These are phyloP conservation scores for Eupeodes luniger DNA, from an alignment of 2,888 invertebrate genomes.

Conservation along the genomic window DNA sequence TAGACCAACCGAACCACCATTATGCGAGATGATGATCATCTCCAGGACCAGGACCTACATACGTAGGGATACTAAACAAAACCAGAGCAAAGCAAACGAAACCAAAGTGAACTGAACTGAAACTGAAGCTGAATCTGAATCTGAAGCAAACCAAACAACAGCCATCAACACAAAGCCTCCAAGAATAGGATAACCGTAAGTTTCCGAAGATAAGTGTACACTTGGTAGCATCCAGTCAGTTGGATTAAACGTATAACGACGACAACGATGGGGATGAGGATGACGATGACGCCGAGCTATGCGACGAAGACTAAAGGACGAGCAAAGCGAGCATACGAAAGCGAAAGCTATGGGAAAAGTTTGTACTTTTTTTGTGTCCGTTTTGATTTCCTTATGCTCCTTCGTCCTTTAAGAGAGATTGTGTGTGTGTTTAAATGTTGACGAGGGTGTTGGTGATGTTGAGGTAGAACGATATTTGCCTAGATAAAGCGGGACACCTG, in stretches of 20 bases:
- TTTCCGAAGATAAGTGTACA: conserved; percentile 57
- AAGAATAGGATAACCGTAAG: conserved; percentile 67
- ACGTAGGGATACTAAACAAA: background rate
- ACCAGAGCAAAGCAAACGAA: background rate
- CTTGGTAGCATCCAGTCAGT: conserved; percentile 44
- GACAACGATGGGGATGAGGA: background rate
- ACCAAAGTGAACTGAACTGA: background rate
- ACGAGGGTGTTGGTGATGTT: conserved; percentile 13
- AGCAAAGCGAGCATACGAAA: background rate
- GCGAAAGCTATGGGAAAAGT: conserved; percentile 25
- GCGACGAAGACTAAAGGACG: background rate
- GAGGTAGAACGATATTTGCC: background rate
- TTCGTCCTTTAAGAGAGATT: background rate
- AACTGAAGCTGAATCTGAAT: background rate
- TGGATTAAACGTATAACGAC: conserved; percentile 32
- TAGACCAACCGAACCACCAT: conserved; percentile 9
- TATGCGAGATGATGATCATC: conserved; percentile 45
- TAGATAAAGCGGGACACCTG: conserved; percentile 53
- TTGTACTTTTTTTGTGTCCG: background rate
- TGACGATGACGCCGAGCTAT: background rate
- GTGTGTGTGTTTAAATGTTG: conserved; percentile 1
- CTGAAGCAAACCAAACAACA: conserved; percentile 45
- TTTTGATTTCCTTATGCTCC: background rate
- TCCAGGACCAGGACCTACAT: conserved; percentile 15
- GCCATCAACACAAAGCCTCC: conserved; percentile 55